These are phyloP conservation scores for Rhingia rostrata DNA, from an alignment of 2,888 invertebrate species.

Conservation along the genomic window DNA sequence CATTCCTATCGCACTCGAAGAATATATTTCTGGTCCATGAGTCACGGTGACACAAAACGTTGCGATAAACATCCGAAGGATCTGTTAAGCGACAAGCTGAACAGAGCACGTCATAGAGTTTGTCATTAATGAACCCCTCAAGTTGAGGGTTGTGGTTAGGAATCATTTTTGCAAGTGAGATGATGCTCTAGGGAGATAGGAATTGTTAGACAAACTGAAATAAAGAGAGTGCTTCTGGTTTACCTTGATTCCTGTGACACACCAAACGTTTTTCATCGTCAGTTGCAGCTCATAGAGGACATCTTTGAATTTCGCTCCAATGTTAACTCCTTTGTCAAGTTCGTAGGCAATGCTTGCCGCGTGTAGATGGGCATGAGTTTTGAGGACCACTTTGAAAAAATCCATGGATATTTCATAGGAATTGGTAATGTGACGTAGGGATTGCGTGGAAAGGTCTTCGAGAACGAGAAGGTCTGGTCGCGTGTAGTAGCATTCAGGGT, in stretches of 20 bases:
- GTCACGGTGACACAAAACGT: constrained; percentile 83
- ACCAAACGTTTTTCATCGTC: constrained; percentile 78
- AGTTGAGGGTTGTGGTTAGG: constrained; percentile 75
- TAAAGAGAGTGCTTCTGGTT: neutral
- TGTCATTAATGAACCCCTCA: constrained; percentile 76
- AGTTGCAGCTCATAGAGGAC: constrained; percentile 76
- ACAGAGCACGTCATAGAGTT: constrained; percentile 76
- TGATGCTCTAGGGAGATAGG: constrained; percentile 75
- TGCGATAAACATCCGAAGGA: constrained; percentile 80
- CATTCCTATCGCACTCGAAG: constrained; percentile 78
- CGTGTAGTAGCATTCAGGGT: constrained; percentile 77
- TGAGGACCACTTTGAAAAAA: constrained; percentile 77
- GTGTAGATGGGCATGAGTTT: constrained; percentile 78
- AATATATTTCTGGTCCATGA: constrained; percentile 82
- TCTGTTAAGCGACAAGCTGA: constrained; percentile 76
- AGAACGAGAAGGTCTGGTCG: constrained; percentile 78
- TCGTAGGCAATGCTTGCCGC: constrained; percentile 80
- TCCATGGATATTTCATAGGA: constrained; percentile 72
- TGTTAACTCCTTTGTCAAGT: constrained; percentile 76
- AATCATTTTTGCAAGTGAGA: constrained; percentile 78
- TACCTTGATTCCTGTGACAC: constrained; percentile 78
- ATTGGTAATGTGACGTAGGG: constrained; percentile 75
- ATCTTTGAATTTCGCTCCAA: constrained; percentile 76
- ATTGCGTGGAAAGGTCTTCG: constrained; percentile 77
- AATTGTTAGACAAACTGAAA: neutral